A percentile compares a stretch with the other conserved stretches of the same genome.
phyloP scores from a whole-genome alignment of 2,888 invertebrate species.

The Dicroscelio sp. region DNA sequence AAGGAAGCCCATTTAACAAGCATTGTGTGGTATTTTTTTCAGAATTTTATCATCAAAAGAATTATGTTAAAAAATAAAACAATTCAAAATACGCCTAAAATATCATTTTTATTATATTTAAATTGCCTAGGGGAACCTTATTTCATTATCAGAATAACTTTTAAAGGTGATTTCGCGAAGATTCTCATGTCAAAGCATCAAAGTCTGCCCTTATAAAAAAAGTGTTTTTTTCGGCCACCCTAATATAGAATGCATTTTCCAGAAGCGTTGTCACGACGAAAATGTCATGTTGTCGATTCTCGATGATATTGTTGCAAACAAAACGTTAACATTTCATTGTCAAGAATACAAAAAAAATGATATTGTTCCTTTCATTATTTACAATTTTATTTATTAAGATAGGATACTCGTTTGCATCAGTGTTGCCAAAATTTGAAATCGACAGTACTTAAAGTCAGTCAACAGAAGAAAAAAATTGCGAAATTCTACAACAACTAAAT shows the following conservation, averaged over 20 bases:
- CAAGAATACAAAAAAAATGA: background rate
- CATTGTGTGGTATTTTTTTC: no score
- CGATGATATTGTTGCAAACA: background rate
- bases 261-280: background rate
- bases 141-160: no score
- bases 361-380: background rate
- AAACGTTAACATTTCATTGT: background rate
- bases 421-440: conserved; percentile 5
- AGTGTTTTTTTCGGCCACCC: no score
- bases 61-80: no score
- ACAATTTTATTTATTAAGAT: background rate
- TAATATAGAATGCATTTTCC: background rate
- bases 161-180: no score
- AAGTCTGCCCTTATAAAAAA: no score
- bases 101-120: no score
- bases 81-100: no score
- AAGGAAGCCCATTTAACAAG: no score
- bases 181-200: no score
- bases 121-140: no score
- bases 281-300: background rate
- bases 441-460: background rate
- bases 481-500: background rate
- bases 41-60: no score
- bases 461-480: background rate
- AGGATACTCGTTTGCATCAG: background rate